Evolutionary conservation across 1,140 invertebrate species (phyloP).

Genomic region (Psix sp.): DNA sequence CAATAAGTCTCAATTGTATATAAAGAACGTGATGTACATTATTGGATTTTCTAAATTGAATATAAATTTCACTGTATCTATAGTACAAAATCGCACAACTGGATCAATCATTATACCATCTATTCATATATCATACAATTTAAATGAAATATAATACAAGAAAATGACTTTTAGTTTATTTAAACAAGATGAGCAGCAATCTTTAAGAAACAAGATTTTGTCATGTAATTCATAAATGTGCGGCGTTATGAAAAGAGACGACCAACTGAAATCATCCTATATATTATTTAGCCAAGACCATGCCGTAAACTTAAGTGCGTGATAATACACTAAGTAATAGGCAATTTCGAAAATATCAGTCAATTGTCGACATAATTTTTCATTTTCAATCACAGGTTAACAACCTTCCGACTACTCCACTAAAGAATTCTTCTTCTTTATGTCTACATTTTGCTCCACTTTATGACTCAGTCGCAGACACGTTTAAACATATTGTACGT

Average conservation of each 20-base stretch:
- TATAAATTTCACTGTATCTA: too few relatives aligned
- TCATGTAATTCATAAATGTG: constrained; percentile 38
- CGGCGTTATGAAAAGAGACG: constrained; percentile 8
- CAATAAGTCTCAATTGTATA: too few relatives aligned
- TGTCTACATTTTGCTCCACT: constrained; percentile 7
- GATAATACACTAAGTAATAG: constrained; percentile 38
- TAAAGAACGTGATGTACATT: too few relatives aligned
- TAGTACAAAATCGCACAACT: too few relatives aligned
- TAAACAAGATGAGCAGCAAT: too few relatives aligned
- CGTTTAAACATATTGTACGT: too few relatives aligned
- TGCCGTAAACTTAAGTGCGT: constrained; percentile 33
- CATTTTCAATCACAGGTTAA: constrained; percentile 28
- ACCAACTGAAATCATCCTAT: constrained; percentile 12
- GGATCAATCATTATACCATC: too few relatives aligned
- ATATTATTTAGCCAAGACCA: constrained; percentile 30
- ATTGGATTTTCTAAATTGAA: too few relatives aligned
- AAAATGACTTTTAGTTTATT: too few relatives aligned
- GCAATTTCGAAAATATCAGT: constrained; percentile 23
- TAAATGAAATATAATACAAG: too few relatives aligned
- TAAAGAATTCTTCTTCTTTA: constrained; percentile 3
- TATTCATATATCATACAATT: too few relatives aligned
- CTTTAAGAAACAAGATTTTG: constrained; percentile 41
- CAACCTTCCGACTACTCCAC: constrained; percentile 4
- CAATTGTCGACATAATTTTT: constrained; percentile 35
- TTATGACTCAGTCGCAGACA: too few relatives aligned